These are phyloP conservation scores for Asobara japonica DNA, from an alignment of 1,140 invertebrate species.

Conservation along the genomic window DNA sequence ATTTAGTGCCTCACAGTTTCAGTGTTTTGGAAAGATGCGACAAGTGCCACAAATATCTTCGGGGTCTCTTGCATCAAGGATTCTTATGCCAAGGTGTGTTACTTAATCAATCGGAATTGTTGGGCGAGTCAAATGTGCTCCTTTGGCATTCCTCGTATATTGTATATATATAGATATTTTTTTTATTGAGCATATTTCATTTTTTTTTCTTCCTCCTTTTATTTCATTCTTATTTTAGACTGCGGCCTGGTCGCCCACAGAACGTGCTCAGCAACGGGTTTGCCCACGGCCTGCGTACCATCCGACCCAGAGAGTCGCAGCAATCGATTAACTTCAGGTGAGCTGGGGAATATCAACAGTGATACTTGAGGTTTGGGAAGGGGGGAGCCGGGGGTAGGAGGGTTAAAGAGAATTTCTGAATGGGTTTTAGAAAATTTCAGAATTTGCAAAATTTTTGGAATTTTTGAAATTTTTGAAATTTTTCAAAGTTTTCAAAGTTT, in stretches of 20 bases:
- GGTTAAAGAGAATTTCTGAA: too few relatives aligned
- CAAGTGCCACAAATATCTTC: conserved; percentile 80
- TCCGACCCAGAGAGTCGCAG: conserved; percentile 49
- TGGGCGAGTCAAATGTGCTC: not conserved
- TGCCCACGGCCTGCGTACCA: conserved; percentile 64
- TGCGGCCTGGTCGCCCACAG: conserved; percentile 80
- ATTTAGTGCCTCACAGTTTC: conserved; percentile 76
- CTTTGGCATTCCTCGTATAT: not conserved
- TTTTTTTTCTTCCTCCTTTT: conserved; percentile 32
- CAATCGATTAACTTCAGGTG: conserved; percentile 59
- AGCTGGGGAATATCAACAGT: conserved; percentile 33
- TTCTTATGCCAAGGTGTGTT: conserved; percentile 77
- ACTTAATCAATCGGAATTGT: not conserved
- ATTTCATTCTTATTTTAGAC: conserved; percentile 57
- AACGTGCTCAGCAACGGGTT: conserved; percentile 74
- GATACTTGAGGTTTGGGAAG: too few relatives aligned
- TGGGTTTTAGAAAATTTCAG: too few relatives aligned
- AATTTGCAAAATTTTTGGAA: too few relatives aligned
- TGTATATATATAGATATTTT: not conserved
- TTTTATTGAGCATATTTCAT: conserved; percentile 16
- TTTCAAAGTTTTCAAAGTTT: too few relatives aligned
- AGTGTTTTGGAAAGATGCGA: conserved; percentile 77
- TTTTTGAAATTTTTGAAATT: too few relatives aligned
- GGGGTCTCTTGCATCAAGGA: conserved; percentile 78
- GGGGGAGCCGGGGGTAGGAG: too few relatives aligned